Base-by-base conservation (phyloP, 2,888 invertebrate genomes). In the Pristionchus japonicus region DNA sequence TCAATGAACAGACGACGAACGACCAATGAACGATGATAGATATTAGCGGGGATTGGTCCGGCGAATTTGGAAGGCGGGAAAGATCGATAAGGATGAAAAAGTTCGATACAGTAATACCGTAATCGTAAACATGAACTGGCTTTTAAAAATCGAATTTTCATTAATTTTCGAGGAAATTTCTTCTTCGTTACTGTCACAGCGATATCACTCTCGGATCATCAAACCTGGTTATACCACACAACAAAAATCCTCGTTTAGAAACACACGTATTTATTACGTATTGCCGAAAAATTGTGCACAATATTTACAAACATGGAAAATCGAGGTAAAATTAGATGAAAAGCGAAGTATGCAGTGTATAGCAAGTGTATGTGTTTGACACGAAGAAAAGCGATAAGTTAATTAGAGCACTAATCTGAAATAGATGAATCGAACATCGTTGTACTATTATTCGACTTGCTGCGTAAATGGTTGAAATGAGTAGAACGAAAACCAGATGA, bases 391-490 rank as follows among this genome's bases (percentile, higher is more conserved):
- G 20, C 31, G 11, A 37, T 70, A 34, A 13, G 37, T 20, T 37
- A 70, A 43, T 77, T 77, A 47, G 70, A 23, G n/a, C 31, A 11
- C 77, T 77, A 77, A 43, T 77, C n/a, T 40, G 37, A 37, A 20
- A 34, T 34, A 70, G 15, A 40, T 77, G 2, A 6, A 9, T 23
- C 27, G 27, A 43, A 34, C 37, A 34, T 77, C 47, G 40, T 40
- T 74, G 43, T 47, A 77, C 77, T 77, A 47, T 47, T 27, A 40
- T 47, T 77, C 27, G 47, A 47, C 20, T 77, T 43, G 7, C 27
- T 77, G 77, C 77, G 77, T 77, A 77, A 37, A 40, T 74, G 11
- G 23, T 43, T 77, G 43, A 77, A 77, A 47, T 77, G 77, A 77
- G 43, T 43, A 40, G 47, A 3, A 27, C 27, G n/a, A 47, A 43